These are phyloP conservation scores for Calliphora vicina DNA, from an alignment of 1,140 invertebrate species.

Conservation along the genomic window DNA sequence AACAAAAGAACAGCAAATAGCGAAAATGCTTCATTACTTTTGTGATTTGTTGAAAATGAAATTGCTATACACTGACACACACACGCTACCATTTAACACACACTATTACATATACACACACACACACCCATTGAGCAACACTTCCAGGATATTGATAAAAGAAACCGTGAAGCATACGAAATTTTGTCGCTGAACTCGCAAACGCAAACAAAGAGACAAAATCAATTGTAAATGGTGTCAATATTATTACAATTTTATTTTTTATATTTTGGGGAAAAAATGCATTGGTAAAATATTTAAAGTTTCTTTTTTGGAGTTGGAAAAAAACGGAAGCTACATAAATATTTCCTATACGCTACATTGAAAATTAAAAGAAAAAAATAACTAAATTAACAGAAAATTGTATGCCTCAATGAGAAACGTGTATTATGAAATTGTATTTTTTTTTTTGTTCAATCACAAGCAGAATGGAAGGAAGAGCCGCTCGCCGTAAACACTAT, in stretches of 20 bases:
- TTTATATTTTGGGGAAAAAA: not conserved
- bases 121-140: not conserved
- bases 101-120: not conserved
- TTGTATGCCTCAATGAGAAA: not conserved
- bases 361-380: not conserved
- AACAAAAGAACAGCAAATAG: not conserved
- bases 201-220: not conserved
- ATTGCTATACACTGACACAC: not conserved
- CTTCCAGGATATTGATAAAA: not conserved
- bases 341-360: not conserved
- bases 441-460: not conserved
- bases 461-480: not conserved
- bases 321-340: not conserved
- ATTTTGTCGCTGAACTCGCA: not conserved
- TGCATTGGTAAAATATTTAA: not conserved
- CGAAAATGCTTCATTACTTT: not conserved
- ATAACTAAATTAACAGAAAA: not conserved
- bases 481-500: not conserved
- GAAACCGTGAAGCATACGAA: not conserved
- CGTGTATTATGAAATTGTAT: not conserved
- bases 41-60: constrained; percentile 8
- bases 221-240: constrained; percentile 8
- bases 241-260: not conserved
- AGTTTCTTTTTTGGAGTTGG: not conserved
- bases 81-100: not conserved